Percentiles rank a stretch among this genome's conserved stretches.
These are phyloP conservation scores for Carpatolechia fugitivella DNA, from an alignment of 2,888 invertebrate genomes.

Conservation along the genomic window DNA sequence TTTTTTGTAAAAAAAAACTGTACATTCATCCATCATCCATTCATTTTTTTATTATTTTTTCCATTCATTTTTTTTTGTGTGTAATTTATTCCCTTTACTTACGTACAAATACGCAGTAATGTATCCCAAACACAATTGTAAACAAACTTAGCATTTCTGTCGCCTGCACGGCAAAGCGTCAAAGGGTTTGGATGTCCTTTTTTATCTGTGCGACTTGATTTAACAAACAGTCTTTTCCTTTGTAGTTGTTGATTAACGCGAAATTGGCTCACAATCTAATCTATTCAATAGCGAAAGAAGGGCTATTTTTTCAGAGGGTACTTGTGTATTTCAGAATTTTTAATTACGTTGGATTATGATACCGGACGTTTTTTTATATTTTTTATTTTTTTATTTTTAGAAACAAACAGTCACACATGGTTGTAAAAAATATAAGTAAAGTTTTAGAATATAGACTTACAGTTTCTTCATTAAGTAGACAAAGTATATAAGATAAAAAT, in stretches of 20 bases:
- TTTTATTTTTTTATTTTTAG: too few relatives aligned
- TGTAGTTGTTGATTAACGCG: slow-evolving; percentile 46
- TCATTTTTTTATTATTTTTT: too few relatives aligned
- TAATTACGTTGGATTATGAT: background rate
- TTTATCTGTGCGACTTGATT: slow-evolving; percentile 71
- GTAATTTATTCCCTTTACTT: too few relatives aligned
- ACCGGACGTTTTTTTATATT: background rate
- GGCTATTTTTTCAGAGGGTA: background rate
- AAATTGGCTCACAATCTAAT: slow-evolving; percentile 34
- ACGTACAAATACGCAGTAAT: too few relatives aligned
- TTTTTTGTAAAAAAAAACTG: too few relatives aligned
- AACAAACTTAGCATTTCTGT: background rate
- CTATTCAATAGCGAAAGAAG: background rate
- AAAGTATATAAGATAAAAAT: too few relatives aligned
- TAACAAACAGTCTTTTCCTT: slow-evolving; percentile 53
- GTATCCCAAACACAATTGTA: background rate
- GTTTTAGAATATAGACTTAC: too few relatives aligned
- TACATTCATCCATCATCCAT: too few relatives aligned
- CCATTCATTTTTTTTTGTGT: too few relatives aligned
- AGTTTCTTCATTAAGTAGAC: too few relatives aligned
- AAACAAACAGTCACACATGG: too few relatives aligned
- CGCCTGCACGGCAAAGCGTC: background rate
- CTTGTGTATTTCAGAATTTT: background rate
- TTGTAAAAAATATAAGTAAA: background rate
- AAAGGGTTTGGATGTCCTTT: slow-evolving; percentile 51